Evolutionary conservation across 2,888 invertebrate species (phyloP).

Genomic region (Endotricha flammealis): DNA sequence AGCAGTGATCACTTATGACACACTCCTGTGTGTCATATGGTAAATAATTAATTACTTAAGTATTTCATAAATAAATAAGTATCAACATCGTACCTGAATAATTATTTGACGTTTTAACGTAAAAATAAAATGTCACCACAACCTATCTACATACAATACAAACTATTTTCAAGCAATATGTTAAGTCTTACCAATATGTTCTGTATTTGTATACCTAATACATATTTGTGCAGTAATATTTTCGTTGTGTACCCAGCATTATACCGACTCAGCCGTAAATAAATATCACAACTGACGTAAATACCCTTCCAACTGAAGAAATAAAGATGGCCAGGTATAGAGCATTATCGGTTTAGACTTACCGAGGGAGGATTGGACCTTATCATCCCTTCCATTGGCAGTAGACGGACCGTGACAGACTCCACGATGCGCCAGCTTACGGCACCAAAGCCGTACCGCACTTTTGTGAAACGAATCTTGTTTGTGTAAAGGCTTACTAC

Average conservation of each 20-base stretch:
- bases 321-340: conserved; percentile 39
- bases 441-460: background rate
- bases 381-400: conserved; percentile 19
- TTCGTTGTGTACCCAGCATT: background rate
- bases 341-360: conserved; percentile 34
- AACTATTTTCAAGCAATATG: too few species aligned
- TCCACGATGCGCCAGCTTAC: background rate
- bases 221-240: too few species aligned
- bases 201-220: too few species aligned
- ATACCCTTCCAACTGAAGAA: conserved; percentile 37
- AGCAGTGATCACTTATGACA: too few species aligned
- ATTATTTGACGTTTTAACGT: too few species aligned
- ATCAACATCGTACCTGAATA: too few species aligned
- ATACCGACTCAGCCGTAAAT: conserved; percentile 1
- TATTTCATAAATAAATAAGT: too few species aligned
- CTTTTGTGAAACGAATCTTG: background rate
- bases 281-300: conserved; percentile 24
- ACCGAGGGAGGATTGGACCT: conserved; percentile 13
- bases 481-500: background rate
- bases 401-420: conserved; percentile 21
- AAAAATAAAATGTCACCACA: too few species aligned
- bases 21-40: too few species aligned
- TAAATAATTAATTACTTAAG: too few species aligned
- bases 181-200: too few species aligned
- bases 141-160: too few species aligned